Evolutionary conservation across 2,888 invertebrate species (phyloP).

Genomic region (Sinopyrophorus schimmeli): DNA sequence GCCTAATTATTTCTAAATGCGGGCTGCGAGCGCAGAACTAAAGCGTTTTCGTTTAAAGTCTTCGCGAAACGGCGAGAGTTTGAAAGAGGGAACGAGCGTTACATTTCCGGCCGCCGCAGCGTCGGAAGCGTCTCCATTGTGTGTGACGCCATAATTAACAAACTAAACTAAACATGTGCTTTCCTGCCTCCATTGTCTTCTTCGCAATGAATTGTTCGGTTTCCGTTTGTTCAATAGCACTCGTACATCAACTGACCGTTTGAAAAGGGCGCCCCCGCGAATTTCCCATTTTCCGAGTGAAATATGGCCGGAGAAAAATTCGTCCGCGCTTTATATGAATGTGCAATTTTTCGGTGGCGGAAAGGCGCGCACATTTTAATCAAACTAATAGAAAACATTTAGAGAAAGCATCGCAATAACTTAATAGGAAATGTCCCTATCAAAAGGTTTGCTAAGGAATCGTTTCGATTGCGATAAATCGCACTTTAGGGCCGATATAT

Average conservation of each 20-base stretch:
- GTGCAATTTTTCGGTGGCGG: too few species aligned
- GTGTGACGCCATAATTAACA: constrained; percentile 57
- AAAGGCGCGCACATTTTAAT: constrained; percentile 49
- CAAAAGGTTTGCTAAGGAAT: constrained; percentile 38
- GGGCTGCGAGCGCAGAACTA: too few species aligned
- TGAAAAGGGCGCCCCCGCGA: too few species aligned
- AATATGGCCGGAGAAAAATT: constrained; percentile 38
- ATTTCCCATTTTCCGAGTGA: too few species aligned
- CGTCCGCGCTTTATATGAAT: too few species aligned
- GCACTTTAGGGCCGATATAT: constrained; percentile 46
- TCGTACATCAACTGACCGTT: constrained; percentile 54
- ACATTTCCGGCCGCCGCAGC: constrained; percentile 52
- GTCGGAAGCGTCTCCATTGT: constrained; percentile 55
- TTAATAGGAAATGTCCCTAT: constrained; percentile 43
- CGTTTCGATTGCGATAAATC: constrained; percentile 41
- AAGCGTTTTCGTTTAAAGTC: too few species aligned
- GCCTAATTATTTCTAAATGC: too few species aligned
- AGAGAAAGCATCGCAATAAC: constrained; percentile 49
- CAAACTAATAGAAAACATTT: constrained; percentile 52
- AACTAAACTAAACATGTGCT: constrained; percentile 61
- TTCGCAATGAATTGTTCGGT: constrained; percentile 55
- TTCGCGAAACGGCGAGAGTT: constrained; percentile 43
- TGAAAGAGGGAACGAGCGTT: constrained; percentile 49
- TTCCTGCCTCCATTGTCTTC: constrained; percentile 58
- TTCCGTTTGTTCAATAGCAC: constrained; percentile 53